phyloP scores from a whole-genome alignment of 2,113 vertebrate species.

The Dinomys branickii region DNA sequence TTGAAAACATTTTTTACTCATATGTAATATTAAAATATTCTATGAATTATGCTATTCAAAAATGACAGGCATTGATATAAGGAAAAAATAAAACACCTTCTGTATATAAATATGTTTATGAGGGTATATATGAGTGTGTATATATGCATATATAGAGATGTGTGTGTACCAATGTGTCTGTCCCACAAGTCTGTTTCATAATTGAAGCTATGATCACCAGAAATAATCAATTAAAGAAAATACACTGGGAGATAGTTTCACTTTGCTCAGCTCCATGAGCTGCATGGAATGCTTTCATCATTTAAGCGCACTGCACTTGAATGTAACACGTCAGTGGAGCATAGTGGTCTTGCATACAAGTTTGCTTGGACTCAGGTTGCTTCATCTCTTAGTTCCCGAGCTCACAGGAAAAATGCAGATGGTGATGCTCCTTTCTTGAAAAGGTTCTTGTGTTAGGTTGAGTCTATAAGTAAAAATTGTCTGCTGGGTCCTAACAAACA shows the following conservation, averaged over 20 bases:
- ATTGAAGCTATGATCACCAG: neutral
- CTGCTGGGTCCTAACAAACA: neutral
- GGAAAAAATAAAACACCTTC: conserved; percentile 21
- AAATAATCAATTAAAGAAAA: conserved; percentile 9
- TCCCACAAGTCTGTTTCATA: neutral
- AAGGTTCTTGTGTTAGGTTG: neutral
- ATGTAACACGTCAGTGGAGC: neutral
- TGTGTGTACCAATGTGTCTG: neutral
- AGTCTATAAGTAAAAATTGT: neutral
- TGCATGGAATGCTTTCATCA: neutral
- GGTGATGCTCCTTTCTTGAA: neutral
- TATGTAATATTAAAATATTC: conserved; percentile 40
- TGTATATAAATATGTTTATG: neutral
- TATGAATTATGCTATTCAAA: conserved; percentile 50
- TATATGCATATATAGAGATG: neutral
- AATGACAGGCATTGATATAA: neutral
- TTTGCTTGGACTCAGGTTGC: neutral
- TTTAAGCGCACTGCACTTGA: neutral
- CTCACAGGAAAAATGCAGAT: neutral
- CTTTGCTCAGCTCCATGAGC: neutral
- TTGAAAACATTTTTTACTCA: conserved; percentile 37
- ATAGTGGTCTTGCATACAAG: neutral
- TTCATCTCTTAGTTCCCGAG: neutral
- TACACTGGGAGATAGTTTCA: neutral
- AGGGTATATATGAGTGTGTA: neutral